A percentile compares a stretch with the other conserved stretches of the same genome.
Conservation (phyloP, 2,113 vertebrate species). For the Mastomys natalensis region DNA sequence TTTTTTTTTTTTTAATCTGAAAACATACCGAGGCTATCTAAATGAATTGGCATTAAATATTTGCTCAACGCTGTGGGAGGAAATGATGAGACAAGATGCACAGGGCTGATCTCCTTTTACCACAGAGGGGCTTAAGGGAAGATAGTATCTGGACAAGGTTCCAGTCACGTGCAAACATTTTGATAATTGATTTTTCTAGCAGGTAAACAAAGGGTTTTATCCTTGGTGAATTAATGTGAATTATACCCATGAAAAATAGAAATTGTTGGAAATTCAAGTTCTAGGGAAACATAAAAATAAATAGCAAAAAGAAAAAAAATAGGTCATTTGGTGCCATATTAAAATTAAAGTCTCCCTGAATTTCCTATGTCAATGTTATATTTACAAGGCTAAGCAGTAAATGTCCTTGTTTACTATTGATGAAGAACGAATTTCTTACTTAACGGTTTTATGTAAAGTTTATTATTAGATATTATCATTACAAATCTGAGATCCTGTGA, state of each 20-base stretch:
- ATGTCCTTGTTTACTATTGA: neutral
- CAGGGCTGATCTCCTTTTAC: neutral
- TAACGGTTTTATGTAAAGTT: neutral
- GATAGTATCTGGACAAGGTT: neutral
- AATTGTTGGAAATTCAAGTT: neutral
- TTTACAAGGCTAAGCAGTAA: neutral
- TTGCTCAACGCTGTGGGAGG: neutral
- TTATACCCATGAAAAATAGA: neutral
- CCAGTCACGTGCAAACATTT: conserved; percentile 8
- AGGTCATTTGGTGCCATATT: neutral
- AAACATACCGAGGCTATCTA: neutral
- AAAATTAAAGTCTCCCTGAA: neutral
- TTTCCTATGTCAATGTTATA: neutral
- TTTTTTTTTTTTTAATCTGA: neutral
- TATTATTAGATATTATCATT: conserved; percentile 2
- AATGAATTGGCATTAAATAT: conserved; percentile 53
- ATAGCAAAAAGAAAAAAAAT: neutral
- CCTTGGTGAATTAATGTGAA: conserved; percentile 7
- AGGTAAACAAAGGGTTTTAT: conserved; percentile 13
- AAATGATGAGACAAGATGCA: conserved; percentile 19
- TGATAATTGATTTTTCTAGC: conserved; percentile 31
- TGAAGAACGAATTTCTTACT: neutral
- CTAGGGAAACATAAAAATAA: neutral
- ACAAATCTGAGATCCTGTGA: neutral
- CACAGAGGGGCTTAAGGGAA: neutral